Evolutionary conservation across 2,888 invertebrate species (phyloP), one percentile per base, ranked within the genome.

Genomic region (Nomada fucata): DNA sequence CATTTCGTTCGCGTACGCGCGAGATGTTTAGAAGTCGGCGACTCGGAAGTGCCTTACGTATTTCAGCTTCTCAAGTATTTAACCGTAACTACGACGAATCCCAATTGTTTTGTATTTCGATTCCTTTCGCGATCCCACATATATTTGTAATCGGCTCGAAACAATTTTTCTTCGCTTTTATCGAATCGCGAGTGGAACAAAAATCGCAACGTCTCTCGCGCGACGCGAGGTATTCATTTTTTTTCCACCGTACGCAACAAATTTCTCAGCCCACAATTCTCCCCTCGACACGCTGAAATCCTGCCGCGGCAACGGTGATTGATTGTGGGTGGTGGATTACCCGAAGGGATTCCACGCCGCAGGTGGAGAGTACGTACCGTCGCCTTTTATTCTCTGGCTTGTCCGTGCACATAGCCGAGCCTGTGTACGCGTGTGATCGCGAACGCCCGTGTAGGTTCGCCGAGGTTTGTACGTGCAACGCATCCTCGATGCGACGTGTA

Each of bases 281-380:
- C 76, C 68, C 64, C 64, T 50, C 61, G 63, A 78, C 78, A 64
- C 69, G 83, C 72, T 81, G 77, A 85, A 89, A 86, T 88, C 86
- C 77, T 73, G 82, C 76, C 69, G 57, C 60, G 50, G 67, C 81
- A 80, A 80, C 70, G 71, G 80, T 89, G 90, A 89, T 90, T 89
- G 90, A 90, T 90, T 84, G 87, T 84, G 83, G 83, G 77, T 75
- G 81, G 82, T 80, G 84, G 81, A 88, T 83, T 84, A 86, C 67
- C 67, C 76, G 78, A 70, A 76, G 77, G 72, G 76, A 86, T 76
- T 80, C 77, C 70, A 75, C 64, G 79, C 60, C 67, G 65, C 75
- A 82, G 82, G 68, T 73, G 77, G 44, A 72, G 64, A 72, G 36
- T 18, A 26, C 53, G 61, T 67, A 59, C 71, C 65, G 68, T 75